Conservation (phyloP, 2,113 vertebrate genomes). For the Ictidomys tridecemlineatus region DNA sequence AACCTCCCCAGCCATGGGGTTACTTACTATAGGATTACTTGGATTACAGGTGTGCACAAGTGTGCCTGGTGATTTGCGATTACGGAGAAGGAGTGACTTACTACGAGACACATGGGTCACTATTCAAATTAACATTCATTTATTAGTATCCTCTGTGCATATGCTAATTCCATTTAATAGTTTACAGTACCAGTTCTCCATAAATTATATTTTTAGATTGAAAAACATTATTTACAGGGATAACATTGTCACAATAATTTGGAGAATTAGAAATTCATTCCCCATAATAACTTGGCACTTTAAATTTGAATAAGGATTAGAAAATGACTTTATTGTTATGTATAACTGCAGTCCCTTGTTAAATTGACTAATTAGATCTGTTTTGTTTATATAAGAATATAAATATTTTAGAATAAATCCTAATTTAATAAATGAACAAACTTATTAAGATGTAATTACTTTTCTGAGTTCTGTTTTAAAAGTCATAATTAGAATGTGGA, state of each 20-base stretch:
- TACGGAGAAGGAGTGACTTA: not conserved
- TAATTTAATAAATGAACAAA: conserved; percentile 73
- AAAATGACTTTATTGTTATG: conserved; percentile 67
- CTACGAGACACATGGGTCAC: not conserved
- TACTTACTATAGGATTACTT: too few relatives aligned
- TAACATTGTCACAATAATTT: conserved; percentile 51
- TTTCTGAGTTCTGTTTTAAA: conserved; percentile 72
- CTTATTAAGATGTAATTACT: conserved; percentile 73
- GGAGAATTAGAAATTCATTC: conserved; percentile 55
- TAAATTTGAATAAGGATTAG: conserved; percentile 64
- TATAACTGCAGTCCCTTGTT: conserved; percentile 31
- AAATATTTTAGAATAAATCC: conserved; percentile 70
- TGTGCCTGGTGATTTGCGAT: not conserved
- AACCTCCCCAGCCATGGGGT: too few relatives aligned
- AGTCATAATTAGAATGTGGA: conserved; percentile 62
- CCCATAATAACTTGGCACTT: conserved; percentile 32
- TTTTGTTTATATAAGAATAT: conserved; percentile 64
- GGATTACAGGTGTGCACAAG: too few relatives aligned
- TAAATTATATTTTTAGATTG: conserved; percentile 54
- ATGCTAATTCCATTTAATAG: not conserved
- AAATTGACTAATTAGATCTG: conserved; percentile 66
- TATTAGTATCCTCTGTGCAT: conserved; percentile 1
- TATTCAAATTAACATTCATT: conserved; percentile 26
- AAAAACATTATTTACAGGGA: conserved; percentile 56
- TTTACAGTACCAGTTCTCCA: not conserved